Evolutionary conservation across 2,797 vertebrate species (phyloP).

Genomic region (Eulemur albifrons): DNA sequence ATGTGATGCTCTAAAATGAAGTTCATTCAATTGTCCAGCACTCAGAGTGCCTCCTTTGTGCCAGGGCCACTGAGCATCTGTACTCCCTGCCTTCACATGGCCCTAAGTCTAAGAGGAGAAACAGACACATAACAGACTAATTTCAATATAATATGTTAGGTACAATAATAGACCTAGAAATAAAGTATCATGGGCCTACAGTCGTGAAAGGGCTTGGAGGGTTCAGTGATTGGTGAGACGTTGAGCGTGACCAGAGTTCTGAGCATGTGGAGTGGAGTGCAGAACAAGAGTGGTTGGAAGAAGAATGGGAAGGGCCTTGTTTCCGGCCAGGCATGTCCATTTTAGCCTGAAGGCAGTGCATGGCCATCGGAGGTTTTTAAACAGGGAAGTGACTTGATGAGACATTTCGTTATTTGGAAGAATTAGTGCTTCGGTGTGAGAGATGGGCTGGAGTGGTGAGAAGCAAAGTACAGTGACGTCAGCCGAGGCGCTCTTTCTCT

Average conservation of each 20-base stretch:
- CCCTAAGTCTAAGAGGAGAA: neutral
- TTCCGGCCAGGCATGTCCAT: neutral
- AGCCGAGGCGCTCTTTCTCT: neutral
- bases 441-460: neutral
- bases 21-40: neutral
- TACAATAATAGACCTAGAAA: neutral
- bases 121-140: neutral
- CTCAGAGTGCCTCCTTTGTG: neutral
- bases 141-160: neutral
- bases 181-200: neutral
- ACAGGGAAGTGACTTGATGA: neutral
- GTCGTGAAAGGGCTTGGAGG: neutral
- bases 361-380: neutral
- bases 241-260: neutral
- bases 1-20: neutral
- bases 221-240: neutral
- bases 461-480: neutral
- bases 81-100: neutral
- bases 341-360: neutral
- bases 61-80: neutral
- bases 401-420: neutral
- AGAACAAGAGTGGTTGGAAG: neutral
- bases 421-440: neutral
- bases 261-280: neutral
- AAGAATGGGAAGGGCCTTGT: neutral